A percentile compares a stretch with the other conserved stretches of the same genome.
These are phyloP conservation scores for Listronotus bonariensis DNA, from an alignment of 1,140 invertebrate species.

Conservation along the genomic window DNA sequence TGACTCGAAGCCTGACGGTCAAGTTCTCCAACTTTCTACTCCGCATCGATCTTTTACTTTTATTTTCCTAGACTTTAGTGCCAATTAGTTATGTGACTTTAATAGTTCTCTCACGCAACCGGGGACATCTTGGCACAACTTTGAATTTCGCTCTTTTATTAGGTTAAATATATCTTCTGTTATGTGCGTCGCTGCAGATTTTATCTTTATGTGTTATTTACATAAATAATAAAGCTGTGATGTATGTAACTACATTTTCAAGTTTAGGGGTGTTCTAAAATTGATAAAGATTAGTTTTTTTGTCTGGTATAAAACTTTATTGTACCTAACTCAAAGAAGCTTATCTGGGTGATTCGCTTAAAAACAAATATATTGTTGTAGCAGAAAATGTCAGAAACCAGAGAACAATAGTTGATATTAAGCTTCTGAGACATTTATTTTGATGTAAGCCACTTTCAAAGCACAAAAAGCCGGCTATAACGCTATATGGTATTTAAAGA, in stretches of 20 bases:
- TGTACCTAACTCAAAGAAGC: too few species aligned
- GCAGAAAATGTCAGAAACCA: too few species aligned
- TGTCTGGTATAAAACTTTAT: too few species aligned
- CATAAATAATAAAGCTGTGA: background rate
- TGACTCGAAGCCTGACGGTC: conserved; percentile 4
- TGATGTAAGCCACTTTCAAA: too few species aligned
- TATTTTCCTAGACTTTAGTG: conserved; percentile 12
- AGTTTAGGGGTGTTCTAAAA: too few species aligned
- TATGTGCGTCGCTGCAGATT: conserved; percentile 8
- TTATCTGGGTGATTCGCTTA: too few species aligned
- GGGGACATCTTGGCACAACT: conserved; percentile 18
- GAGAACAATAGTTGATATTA: too few species aligned
- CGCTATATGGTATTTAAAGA: too few species aligned
- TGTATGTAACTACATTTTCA: background rate
- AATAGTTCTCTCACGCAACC: conserved; percentile 21
- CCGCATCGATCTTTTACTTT: conserved; percentile 2
- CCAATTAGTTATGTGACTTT: conserved; percentile 22
- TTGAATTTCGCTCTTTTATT: conserved; percentile 19
- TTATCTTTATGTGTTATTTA: background rate
- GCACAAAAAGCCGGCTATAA: too few species aligned
- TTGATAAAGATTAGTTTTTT: too few species aligned
- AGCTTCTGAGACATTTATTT: too few species aligned
- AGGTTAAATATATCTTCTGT: conserved; percentile 21
- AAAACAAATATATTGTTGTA: too few species aligned
- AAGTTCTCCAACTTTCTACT: conserved; percentile 7